Evolutionary conservation across 2,888 invertebrate species (phyloP).

Genomic region (Salticus scenicus): DNA sequence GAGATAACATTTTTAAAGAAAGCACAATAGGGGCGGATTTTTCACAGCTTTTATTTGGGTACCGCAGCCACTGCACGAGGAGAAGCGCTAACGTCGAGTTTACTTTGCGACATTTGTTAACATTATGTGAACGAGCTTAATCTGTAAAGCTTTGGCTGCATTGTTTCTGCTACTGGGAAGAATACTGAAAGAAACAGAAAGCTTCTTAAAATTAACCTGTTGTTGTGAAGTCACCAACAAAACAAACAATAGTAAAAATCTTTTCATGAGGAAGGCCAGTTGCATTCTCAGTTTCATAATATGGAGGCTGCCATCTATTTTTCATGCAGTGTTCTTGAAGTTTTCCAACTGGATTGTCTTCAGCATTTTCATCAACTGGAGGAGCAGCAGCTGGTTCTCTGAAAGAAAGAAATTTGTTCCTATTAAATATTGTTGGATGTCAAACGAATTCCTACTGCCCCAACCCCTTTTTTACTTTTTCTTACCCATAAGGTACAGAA

Average conservation of each 20-base stretch:
- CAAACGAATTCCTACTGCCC: not conserved
- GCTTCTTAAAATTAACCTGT: constrained; percentile 74
- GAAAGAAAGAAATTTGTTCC: not conserved
- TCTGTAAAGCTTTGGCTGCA: no score
- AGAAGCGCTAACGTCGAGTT: no score
- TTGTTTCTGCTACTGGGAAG: no score
- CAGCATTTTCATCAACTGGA: constrained; percentile 83
- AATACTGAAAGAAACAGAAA: no score
- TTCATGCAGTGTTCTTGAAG: constrained; percentile 96
- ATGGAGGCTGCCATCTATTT: constrained; percentile 94
- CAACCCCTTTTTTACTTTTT: no score
- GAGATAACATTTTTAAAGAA: no score
- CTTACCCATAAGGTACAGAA: no score
- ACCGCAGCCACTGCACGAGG: no score
- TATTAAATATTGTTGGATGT: not conserved
- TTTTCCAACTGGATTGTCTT: constrained; percentile 91
- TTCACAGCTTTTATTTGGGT: no score
- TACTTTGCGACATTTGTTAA: no score
- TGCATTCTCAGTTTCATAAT: constrained; percentile 87
- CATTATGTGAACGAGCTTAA: no score
- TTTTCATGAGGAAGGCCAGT: constrained; percentile 94
- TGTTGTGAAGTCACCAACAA: constrained; percentile 89
- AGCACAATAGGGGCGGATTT: no score
- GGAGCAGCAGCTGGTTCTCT: constrained; percentile 49
- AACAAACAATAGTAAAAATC: constrained; percentile 93